phyloP scores from a whole-genome alignment of 2,113 vertebrate species.

The Ailuropoda melanoleuca region DNA sequence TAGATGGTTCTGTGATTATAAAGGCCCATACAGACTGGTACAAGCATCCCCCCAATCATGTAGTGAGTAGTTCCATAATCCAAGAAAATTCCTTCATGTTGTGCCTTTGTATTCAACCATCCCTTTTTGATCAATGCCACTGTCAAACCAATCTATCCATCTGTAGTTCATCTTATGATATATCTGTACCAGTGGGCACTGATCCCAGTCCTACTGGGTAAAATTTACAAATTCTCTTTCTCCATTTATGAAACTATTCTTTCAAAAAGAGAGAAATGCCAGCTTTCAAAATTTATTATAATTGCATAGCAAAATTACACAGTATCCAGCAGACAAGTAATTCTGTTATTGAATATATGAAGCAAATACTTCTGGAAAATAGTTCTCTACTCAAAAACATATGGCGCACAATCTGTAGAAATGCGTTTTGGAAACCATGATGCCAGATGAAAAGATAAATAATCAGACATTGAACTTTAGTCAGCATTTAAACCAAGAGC shows the following conservation, averaged over 20 bases:
- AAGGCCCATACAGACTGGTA: neutral
- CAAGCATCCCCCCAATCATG: neutral
- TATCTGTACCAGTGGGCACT: neutral
- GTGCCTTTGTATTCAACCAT: neutral
- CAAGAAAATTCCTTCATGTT: neutral
- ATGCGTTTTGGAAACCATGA: neutral
- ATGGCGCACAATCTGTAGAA: neutral
- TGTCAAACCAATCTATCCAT: neutral
- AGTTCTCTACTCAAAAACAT: conserved; percentile 34
- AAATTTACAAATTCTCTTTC: conserved; percentile 1
- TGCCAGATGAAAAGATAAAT: conserved; percentile 48
- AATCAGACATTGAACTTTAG: conserved; percentile 30
- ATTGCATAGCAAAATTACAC: neutral
- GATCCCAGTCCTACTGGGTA: neutral
- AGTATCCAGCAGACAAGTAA: conserved; percentile 5
- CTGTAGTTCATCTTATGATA: neutral
- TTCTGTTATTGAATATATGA: neutral
- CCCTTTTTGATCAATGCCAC: neutral
- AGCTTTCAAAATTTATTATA: conserved; percentile 21
- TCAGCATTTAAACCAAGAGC: conserved; percentile 20
- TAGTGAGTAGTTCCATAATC: neutral
- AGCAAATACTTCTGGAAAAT: conserved; percentile 41
- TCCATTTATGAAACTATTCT: neutral
- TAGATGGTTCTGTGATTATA: neutral
- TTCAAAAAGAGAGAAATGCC: conserved; percentile 24